These are phyloP conservation scores for Catocala fraxini DNA, from an alignment of 2,888 invertebrate species.

Conservation along the genomic window DNA sequence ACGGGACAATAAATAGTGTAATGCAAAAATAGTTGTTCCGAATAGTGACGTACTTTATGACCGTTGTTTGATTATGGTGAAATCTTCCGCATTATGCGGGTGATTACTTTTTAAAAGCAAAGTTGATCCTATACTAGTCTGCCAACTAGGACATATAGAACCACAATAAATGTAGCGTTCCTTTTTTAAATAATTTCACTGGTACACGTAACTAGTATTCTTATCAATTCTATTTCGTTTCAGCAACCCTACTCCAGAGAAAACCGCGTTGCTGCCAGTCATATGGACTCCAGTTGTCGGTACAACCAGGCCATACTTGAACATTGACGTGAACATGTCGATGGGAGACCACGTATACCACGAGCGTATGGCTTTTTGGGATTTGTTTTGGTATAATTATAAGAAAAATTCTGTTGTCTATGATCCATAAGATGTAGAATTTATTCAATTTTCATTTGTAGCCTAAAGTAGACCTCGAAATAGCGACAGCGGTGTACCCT, in stretches of 20 bases:
- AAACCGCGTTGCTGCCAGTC: constrained; percentile 53
- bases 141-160: no score
- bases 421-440: background rate
- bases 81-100: no score
- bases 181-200: background rate
- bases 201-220: background rate
- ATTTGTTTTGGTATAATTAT: constrained; percentile 57
- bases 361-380: constrained; percentile 65
- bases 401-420: constrained; percentile 43
- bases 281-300: constrained; percentile 59
- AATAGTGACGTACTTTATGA: no score
- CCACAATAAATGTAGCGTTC: no score
- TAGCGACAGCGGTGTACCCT: no score
- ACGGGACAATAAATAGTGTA: no score
- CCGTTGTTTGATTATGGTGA: no score
- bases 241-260: constrained; percentile 68
- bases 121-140: no score
- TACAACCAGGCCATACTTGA: constrained; percentile 51
- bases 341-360: constrained; percentile 54
- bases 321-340: constrained; percentile 56
- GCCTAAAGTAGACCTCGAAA: no score
- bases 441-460: no score
- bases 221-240: constrained; percentile 20
- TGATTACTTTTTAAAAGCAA: no score
- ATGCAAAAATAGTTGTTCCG: no score